A percentile compares a stretch with the other conserved stretches of the same genome.
These are phyloP conservation scores for Plotosus lineatus DNA, from an alignment of 2,113 vertebrate species.

Conservation along the genomic window DNA sequence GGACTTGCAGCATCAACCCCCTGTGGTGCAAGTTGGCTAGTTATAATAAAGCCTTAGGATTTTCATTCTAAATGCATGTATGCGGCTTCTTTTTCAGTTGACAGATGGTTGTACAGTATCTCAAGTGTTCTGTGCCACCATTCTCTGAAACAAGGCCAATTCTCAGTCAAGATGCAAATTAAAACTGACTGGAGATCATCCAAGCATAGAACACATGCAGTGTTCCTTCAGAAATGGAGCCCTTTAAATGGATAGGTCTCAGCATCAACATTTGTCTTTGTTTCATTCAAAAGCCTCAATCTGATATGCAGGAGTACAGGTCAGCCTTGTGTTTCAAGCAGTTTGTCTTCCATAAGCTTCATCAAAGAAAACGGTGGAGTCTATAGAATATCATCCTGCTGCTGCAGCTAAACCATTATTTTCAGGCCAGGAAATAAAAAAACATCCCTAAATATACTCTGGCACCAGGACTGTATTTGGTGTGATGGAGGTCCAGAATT, in stretches of 20 bases:
- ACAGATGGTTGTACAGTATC: slow-evolving; percentile 50
- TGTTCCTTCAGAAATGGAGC: slow-evolving; percentile 32
- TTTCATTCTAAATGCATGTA: slow-evolving; percentile 40
- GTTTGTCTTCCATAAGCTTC: neutral
- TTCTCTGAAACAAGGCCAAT: slow-evolving; percentile 43
- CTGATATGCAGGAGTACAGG: slow-evolving; percentile 12
- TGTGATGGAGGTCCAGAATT: slow-evolving; percentile 12
- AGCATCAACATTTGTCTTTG: slow-evolving; percentile 22
- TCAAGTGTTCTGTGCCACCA: slow-evolving; percentile 37
- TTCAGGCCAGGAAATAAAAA: slow-evolving; percentile 27
- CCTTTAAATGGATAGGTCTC: slow-evolving; percentile 28
- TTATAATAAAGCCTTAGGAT: slow-evolving; percentile 42
- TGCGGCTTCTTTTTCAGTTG: slow-evolving; percentile 27
- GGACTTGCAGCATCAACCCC: slow-evolving; percentile 2
- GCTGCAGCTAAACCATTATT: slow-evolving; percentile 28
- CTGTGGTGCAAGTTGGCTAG: slow-evolving; percentile 27
- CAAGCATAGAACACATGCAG: slow-evolving; percentile 41
- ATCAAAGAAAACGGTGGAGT: neutral
- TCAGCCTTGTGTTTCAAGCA: neutral
- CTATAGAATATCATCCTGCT: slow-evolving; percentile 6
- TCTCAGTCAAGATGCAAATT: slow-evolving; percentile 43
- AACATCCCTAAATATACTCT: slow-evolving; percentile 39
- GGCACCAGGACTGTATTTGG: neutral
- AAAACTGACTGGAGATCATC: slow-evolving; percentile 45
- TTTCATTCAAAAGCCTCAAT: slow-evolving; percentile 2